Evolutionary conservation across 2,888 invertebrate species (phyloP), one percentile per base, ranked within the genome.

Genomic region (Drosophila formosana): DNA sequence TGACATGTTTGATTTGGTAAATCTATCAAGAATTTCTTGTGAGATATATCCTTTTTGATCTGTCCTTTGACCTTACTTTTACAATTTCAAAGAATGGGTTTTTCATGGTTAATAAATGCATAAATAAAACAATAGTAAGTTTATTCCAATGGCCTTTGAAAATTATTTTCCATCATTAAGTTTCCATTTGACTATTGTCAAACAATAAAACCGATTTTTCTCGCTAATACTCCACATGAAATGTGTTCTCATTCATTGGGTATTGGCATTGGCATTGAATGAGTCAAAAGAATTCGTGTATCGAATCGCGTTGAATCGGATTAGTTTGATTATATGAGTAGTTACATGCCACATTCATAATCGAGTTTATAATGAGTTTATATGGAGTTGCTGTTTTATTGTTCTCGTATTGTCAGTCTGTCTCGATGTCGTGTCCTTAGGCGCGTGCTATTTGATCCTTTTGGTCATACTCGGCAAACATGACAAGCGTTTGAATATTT

Each of bases 381-480:
- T 34, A 39, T 60, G 13, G 30, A 39, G 45, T 26, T 50, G 9
- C 0, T 46, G 46, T 26, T 50, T 49, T 50, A 57, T 49, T 61
- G 11, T 39, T 7, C 8, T 5, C 6, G 7, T 28, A 2, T 49
- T 30, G 11, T 30, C 18, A 9, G 13, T 41, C 43, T 70, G 37
- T 37, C 37, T 37, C 4, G n/a, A 11, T 11, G n/a, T 47, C 56
- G 65, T 62, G 68, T 45, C 11, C 58, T n/a, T 37, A 37, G 28
- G 61, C 57, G 69, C 75, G 70, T 75, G 75, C 66, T 55, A 73
- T 63, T 77, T 61, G 75, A 76, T 76, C 78, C 78, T 73, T 46
- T 73, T 76, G 61, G 47, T 34, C 64, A 56, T 58, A 60, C 18
- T 58, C 13, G 49, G 52, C 11, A 53, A 50, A 57, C 78, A 72